A percentile compares a stretch with the other conserved stretches of the same genome.
These are phyloP conservation scores for Gymnocheta viridis DNA, from an alignment of 2,888 invertebrate genomes.

Conservation along the genomic window DNA sequence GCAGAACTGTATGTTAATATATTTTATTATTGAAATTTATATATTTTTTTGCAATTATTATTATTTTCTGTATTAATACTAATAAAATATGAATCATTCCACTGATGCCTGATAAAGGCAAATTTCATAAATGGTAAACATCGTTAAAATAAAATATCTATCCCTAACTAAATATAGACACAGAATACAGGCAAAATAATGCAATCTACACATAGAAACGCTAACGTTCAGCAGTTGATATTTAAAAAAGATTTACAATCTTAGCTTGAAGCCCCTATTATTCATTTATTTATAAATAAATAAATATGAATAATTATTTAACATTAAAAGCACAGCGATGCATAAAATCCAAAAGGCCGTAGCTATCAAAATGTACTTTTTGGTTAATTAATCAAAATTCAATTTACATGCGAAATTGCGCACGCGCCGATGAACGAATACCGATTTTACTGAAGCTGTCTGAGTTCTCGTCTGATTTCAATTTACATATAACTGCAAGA, in stretches of 20 bases:
- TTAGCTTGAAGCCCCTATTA: conserved; percentile 24
- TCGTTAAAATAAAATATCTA: conserved; percentile 3
- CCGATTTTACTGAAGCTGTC: too few species aligned
- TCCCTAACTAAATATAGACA: conserved; percentile 34
- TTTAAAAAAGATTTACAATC: conserved; percentile 28
- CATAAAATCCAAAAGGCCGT: too few species aligned
- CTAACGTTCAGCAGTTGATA: neutral
- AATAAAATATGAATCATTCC: conserved; percentile 50
- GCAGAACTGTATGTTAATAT: neutral
- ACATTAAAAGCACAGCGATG: neutral
- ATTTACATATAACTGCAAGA: too few species aligned
- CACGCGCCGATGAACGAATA: too few species aligned
- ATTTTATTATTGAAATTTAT: neutral
- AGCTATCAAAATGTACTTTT: too few species aligned
- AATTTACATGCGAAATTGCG: too few species aligned
- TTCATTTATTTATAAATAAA: neutral
- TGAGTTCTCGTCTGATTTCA: too few species aligned
- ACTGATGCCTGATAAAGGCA: conserved; percentile 39
- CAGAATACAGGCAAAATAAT: neutral
- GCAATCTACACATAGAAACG: neutral
- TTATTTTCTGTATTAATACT: neutral
- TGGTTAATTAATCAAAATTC: too few species aligned
- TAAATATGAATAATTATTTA: conserved; percentile 2
- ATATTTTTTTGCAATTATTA: neutral
- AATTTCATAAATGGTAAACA: conserved; percentile 52